Conservation (phyloP, 1,140 invertebrate genomes). For the Venturia canescens region DNA sequence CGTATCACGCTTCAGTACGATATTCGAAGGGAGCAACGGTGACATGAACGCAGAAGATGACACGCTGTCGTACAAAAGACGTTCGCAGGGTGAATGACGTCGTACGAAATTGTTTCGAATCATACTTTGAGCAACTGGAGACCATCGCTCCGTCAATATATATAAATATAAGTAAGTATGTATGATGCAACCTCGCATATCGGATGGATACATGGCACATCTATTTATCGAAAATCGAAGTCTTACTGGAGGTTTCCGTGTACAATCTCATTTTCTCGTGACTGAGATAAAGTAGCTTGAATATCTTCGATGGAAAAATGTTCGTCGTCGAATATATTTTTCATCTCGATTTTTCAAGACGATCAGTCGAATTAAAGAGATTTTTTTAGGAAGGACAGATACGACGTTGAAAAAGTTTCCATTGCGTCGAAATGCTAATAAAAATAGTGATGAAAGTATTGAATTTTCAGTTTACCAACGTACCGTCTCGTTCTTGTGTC, state of each 20-base stretch:
- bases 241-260: not conserved
- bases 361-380: not conserved
- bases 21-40: not conserved
- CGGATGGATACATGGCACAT: not conserved
- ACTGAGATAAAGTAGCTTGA: not conserved
- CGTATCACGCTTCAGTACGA: not conserved
- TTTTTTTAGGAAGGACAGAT: too few species aligned
- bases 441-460: too few species aligned
- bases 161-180: too few species aligned
- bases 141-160: not conserved
- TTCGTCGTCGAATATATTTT: conserved; percentile 12
- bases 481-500: too few species aligned
- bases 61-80: not conserved
- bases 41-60: not conserved
- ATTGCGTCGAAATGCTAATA: too few species aligned
- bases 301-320: not conserved
- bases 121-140: conserved; percentile 13
- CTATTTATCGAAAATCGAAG: conserved; percentile 36
- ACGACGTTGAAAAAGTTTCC: too few species aligned
- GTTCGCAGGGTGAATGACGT: conserved; percentile 1
- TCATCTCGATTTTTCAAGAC: not conserved
- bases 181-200: not conserved
- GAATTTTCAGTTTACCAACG: too few species aligned
- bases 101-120: conserved; percentile 32
- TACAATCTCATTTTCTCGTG: not conserved